Evolutionary conservation across 2,797 vertebrate genomes (phyloP).

Genomic region (Trachurus trachurus): DNA sequence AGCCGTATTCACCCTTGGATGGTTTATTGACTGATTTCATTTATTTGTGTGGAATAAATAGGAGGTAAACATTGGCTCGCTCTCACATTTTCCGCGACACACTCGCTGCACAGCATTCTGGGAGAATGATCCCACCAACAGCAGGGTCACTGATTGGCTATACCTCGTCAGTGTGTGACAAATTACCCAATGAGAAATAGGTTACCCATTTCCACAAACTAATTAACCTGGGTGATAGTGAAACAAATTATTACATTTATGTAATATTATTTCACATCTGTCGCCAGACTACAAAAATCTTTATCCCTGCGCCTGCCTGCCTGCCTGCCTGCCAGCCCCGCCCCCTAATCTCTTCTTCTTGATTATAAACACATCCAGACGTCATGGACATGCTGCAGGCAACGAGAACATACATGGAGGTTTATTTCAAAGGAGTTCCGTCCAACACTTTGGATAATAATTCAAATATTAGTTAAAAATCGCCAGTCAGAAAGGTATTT

Average conservation of each 20-base stretch:
- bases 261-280: constrained; percentile 99
- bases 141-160: constrained; percentile 94
- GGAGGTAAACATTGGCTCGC: constrained; percentile 94
- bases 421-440: not conserved
- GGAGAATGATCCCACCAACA: constrained; percentile 93
- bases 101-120: constrained; percentile 88
- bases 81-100: constrained; percentile 91
- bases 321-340: not conserved
- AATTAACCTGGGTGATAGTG: constrained; percentile 98
- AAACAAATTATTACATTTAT: constrained; percentile 99
- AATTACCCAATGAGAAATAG: constrained; percentile 99
- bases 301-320: constrained; percentile 31
- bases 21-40: constrained; percentile 99
- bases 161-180: constrained; percentile 96
- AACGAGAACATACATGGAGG: not conserved
- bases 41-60: constrained; percentile 98
- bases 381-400: not conserved
- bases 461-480: not conserved
- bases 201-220: constrained; percentile 99
- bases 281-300: constrained; percentile 83
- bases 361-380: constrained; percentile 41
- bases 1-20: constrained; percentile 97
- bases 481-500: no score
- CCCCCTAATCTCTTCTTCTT: not conserved
- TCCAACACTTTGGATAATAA: not conserved